Conservation (phyloP, 1,140 invertebrate species). For the Octopus bimaculoides region DNA sequence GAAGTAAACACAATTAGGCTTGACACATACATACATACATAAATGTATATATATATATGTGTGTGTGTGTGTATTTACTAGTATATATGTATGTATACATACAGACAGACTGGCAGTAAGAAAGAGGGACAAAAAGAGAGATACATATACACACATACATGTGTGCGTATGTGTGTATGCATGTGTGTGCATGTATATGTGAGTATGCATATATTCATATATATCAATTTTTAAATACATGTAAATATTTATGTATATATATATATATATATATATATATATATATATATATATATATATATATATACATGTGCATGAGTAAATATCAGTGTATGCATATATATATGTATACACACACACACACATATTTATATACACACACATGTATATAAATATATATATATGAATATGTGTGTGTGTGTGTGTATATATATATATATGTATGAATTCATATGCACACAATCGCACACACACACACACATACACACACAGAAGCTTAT, state of each 20-base stretch:
- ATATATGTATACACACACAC: background rate
- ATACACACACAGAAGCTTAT: background rate
- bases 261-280: background rate
- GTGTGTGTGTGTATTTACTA: background rate
- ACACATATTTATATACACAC: background rate
- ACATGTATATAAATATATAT: background rate
- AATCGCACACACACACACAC: background rate
- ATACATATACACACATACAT: background rate
- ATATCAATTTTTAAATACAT: background rate
- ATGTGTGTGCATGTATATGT: background rate
- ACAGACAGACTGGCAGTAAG: background rate
- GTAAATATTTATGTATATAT: conserved; percentile 2
- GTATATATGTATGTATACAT: background rate
- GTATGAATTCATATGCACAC: background rate
- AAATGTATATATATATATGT: background rate
- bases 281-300: background rate
- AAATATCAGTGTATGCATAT: background rate
- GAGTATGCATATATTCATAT: background rate
- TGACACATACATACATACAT: background rate
- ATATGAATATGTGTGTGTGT: background rate
- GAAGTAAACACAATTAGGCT: background rate
- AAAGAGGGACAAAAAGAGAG: background rate
- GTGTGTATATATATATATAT: background rate
- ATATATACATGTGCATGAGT: background rate
- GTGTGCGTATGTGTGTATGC: background rate